phyloP scores from a whole-genome alignment of 1,140 invertebrate species.

The Plutomurus gul region DNA sequence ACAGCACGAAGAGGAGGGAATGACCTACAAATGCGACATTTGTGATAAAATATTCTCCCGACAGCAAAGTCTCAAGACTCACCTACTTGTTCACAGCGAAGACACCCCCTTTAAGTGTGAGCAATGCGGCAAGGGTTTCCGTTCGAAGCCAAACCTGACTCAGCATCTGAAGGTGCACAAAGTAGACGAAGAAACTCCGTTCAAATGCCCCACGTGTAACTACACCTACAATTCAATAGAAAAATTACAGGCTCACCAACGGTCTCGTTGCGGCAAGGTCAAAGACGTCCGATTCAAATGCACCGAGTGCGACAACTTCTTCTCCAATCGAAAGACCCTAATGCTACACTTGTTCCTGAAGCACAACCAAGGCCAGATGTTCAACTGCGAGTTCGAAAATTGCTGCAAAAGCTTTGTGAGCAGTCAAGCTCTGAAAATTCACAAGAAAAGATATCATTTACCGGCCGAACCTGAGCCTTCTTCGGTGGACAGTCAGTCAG shows the following conservation, averaged over 20 bases:
- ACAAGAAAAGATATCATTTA: constrained; percentile 11
- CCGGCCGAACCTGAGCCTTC: neutral
- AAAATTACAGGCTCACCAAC: neutral
- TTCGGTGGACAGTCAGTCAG: neutral
- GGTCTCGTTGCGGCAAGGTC: neutral
- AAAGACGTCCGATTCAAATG: neutral
- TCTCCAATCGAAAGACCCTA: neutral
- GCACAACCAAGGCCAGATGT: constrained; percentile 3
- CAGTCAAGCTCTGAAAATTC: neutral
- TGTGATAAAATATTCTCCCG: constrained; percentile 9
- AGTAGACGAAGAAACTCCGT: constrained; percentile 9
- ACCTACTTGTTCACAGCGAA: neutral
- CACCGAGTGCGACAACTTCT: neutral
- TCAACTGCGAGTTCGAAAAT: neutral
- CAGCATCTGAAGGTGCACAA: neutral
- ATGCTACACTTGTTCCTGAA: neutral
- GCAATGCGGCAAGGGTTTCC: constrained; percentile 4
- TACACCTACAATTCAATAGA: neutral
- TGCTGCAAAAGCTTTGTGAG: neutral
- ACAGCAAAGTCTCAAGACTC: neutral
- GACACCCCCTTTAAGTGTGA: neutral
- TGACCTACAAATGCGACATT: constrained; percentile 5
- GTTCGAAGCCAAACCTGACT: neutral
- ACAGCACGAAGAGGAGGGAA: neutral
- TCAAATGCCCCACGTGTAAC: neutral